These are phyloP conservation scores for Oceanites oceanicus DNA, from an alignment of 2,113 vertebrate species.

Conservation along the genomic window DNA sequence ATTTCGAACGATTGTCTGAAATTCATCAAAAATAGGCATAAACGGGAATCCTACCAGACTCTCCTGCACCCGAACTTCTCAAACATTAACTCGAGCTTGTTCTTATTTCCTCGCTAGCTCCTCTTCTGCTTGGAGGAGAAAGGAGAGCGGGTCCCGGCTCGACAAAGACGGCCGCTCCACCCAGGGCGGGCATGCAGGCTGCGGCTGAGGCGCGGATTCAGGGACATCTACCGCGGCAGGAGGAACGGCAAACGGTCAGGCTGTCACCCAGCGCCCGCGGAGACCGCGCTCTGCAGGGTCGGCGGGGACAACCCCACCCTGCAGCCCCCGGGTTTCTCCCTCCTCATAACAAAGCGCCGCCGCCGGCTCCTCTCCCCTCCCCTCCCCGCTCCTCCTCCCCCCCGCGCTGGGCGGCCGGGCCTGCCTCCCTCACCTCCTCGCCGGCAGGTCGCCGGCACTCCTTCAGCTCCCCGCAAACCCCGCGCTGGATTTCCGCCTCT, in stretches of 20 bases:
- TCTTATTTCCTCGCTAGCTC: background rate
- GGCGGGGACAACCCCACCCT: background rate
- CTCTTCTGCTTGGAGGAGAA: background rate
- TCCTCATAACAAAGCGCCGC: conserved; percentile 26
- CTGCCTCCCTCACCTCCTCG: conserved; percentile 14
- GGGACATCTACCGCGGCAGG: background rate
- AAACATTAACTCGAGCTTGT: conserved; percentile 15
- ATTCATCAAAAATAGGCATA: background rate
- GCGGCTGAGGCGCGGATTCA: background rate
- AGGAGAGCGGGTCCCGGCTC: conserved; percentile 10
- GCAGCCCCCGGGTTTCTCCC: background rate
- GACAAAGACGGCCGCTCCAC: conserved; percentile 54
- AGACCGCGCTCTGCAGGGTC: background rate
- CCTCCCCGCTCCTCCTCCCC: too few species aligned
- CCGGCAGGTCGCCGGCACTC: conserved; percentile 1
- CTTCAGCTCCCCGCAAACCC: conserved; percentile 38
- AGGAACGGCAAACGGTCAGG: background rate
- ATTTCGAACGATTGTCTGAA: background rate
- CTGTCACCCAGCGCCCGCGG: background rate
- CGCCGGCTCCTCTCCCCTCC: background rate
- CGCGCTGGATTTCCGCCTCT: conserved; percentile 4
- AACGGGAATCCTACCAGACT: conserved; percentile 51
- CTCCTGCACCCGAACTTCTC: conserved; percentile 39
- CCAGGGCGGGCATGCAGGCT: conserved; percentile 25
- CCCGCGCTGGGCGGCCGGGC: background rate